phyloP scores from a whole-genome alignment of 1,140 invertebrate genomes.

The Drosophila pectinifera region DNA sequence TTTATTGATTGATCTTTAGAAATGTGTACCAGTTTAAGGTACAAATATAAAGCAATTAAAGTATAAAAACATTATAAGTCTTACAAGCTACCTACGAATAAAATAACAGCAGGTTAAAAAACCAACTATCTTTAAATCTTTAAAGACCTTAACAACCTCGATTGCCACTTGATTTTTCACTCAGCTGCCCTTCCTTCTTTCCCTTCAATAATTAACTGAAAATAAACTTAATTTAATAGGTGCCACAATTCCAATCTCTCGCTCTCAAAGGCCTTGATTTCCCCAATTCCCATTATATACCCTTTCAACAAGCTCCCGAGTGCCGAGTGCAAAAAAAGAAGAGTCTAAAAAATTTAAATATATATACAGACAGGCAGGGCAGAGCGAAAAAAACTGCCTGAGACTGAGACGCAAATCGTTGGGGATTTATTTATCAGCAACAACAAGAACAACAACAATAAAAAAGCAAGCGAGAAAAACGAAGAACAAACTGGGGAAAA shows the following conservation, averaged over 20 bases:
- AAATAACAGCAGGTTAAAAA: too few relatives aligned
- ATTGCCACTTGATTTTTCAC: neutral
- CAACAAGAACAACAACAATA: slow-evolving; percentile 37
- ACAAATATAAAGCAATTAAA: neutral
- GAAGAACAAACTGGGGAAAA: slow-evolving; percentile 42
- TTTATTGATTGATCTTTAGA: neutral
- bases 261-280: neutral
- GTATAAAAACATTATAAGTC: neutral
- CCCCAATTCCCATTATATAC: slow-evolving; percentile 15
- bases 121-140: neutral
- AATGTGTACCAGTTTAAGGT: too few relatives aligned
- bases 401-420: slow-evolving; percentile 65
- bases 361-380: slow-evolving; percentile 27
- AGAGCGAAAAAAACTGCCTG: slow-evolving; percentile 41
- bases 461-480: slow-evolving; percentile 23
- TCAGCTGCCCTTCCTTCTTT: neutral
- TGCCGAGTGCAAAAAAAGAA: slow-evolving; percentile 36
- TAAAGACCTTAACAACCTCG: neutral
- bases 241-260: slow-evolving; percentile 19
- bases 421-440: slow-evolving; percentile 69
- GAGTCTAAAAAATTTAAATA: slow-evolving; percentile 68
- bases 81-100: too few relatives aligned
- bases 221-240: slow-evolving; percentile 15
- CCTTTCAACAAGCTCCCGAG: slow-evolving; percentile 44
- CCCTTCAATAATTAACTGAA: slow-evolving; percentile 12